Evolutionary conservation across 2,888 invertebrate genomes (phyloP).

Genomic region (Acronicta leporina): DNA sequence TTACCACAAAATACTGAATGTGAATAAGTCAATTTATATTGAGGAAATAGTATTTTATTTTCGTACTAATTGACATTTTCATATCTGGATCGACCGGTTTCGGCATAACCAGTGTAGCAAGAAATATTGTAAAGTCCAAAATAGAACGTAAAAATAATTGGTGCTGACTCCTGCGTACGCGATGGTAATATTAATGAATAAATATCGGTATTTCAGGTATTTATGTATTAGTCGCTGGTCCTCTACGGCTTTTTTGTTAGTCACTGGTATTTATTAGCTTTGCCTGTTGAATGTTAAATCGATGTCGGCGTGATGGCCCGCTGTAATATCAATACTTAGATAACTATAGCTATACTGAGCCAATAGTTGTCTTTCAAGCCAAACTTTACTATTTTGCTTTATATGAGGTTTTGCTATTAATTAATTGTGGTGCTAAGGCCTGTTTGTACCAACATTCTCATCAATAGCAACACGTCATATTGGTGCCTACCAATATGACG

Average conservation of each 20-base stretch:
- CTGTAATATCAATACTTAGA: constrained; percentile 8
- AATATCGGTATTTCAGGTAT: constrained; percentile 54
- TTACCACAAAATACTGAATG: neutral
- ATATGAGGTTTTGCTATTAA: no score
- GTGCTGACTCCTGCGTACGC: constrained; percentile 40
- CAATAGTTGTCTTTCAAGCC: neutral
- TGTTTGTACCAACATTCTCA: no score
- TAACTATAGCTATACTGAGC: neutral
- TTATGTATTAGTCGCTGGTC: constrained; percentile 47
- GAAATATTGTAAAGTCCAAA: constrained; percentile 27
- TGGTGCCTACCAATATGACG: no score
- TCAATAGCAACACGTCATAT: no score
- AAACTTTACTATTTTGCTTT: no score
- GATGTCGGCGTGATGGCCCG: constrained; percentile 19
- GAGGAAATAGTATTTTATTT: constrained; percentile 54
- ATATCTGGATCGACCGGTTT: constrained; percentile 60
- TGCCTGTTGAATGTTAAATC: constrained; percentile 63
- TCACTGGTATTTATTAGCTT: constrained; percentile 63
- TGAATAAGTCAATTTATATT: constrained; percentile 38
- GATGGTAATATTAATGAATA: constrained; percentile 41
- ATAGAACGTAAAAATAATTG: constrained; percentile 44
- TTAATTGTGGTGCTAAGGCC: no score
- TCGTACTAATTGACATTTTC: constrained; percentile 55
- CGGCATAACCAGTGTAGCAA: constrained; percentile 42
- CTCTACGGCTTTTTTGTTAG: constrained; percentile 62